A percentile compares a stretch with the other conserved stretches of the same genome.
Conservation (phyloP, 2,888 invertebrate genomes). For the Amaurobius ferox region DNA sequence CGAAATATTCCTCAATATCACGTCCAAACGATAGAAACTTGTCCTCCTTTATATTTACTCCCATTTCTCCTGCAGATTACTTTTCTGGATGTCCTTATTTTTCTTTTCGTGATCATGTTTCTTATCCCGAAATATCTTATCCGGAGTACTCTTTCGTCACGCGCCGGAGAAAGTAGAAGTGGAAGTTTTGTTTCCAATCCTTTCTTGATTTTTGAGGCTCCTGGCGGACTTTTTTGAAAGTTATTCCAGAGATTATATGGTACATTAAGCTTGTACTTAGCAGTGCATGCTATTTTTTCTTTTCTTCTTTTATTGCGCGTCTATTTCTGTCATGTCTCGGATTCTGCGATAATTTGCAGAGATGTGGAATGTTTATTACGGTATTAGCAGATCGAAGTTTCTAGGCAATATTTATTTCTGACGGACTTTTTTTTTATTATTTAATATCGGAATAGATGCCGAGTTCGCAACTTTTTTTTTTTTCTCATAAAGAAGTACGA, state of each 20-base stretch:
- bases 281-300: not conserved
- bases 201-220: not conserved
- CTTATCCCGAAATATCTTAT: slow-evolving; percentile 28
- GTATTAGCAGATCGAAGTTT: not conserved
- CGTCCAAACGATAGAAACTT: slow-evolving; percentile 30
- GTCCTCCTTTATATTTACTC: not conserved
- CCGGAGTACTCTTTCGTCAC: slow-evolving; percentile 46
- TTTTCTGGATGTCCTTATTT: slow-evolving; percentile 48
- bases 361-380: not conserved
- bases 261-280: not conserved
- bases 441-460: too few species aligned
- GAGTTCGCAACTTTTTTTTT: too few species aligned
- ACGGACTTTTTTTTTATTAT: too few species aligned
- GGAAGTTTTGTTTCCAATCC: not conserved
- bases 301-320: not conserved
- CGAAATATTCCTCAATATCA: slow-evolving; percentile 38
- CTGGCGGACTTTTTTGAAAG: slow-evolving; percentile 17
- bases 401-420: too few species aligned
- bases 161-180: slow-evolving; percentile 29
- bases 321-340: not conserved
- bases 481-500: not conserved
- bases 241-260: slow-evolving; percentile 1
- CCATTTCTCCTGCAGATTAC: slow-evolving; percentile 29
- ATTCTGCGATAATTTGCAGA: not conserved
- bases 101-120: slow-evolving; percentile 39